Conservation (phyloP, 2,113 vertebrate genomes). For the Dasyprocta punctata region DNA sequence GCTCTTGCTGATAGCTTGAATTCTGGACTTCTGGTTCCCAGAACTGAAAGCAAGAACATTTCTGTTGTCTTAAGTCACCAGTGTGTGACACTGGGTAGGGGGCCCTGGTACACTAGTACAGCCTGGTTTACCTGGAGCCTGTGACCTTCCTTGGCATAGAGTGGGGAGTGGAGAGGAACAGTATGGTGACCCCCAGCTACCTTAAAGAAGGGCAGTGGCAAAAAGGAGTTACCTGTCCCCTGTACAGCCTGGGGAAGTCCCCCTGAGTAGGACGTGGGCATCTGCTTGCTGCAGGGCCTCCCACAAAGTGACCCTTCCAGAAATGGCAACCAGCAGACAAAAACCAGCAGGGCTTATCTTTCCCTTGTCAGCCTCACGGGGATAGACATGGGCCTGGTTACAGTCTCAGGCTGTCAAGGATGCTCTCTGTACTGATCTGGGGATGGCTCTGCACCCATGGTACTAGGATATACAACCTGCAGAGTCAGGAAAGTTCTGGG, state of each 20-base stretch:
- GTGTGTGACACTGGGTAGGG: not conserved
- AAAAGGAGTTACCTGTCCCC: no score
- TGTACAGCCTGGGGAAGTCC: not conserved
- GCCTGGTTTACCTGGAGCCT: not conserved
- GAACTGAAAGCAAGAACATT: not conserved
- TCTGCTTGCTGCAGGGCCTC: not conserved
- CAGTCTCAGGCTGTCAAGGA: accelerated
- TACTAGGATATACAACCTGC: accelerated
- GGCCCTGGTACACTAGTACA: not conserved
- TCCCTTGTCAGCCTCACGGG: not conserved
- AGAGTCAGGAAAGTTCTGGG: not conserved
- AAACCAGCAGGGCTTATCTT: not conserved
- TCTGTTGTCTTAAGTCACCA: not conserved
- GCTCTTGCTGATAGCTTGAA: no score
- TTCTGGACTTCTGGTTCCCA: not conserved
- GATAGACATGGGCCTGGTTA: no score
- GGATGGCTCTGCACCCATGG: not conserved
- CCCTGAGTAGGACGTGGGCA: no score
- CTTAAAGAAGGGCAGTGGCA: not conserved
- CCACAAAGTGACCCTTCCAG: not conserved
- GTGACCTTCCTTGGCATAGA: not conserved
- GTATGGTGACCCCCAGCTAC: no score
- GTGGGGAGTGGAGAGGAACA: not conserved
- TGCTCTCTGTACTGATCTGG: not conserved
- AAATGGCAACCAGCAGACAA: not conserved